Conservation (phyloP, 2,888 invertebrate species). For the Apotomis betuletana region DNA sequence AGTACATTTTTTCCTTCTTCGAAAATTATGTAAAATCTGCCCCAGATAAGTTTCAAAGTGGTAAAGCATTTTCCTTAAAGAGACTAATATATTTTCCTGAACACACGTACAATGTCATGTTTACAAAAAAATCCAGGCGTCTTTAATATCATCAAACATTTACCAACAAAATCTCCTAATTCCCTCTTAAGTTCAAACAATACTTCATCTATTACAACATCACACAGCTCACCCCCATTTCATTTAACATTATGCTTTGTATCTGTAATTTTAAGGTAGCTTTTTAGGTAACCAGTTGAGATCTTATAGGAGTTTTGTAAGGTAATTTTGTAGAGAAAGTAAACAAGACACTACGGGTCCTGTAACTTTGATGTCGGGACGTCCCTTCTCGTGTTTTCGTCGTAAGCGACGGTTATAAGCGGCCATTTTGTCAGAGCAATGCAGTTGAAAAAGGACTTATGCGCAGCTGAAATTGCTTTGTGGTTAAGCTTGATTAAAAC, state of each 20-base stretch:
- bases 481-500: neutral
- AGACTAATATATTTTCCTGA: neutral
- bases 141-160: constrained; percentile 7
- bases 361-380: constrained; percentile 17
- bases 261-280: neutral
- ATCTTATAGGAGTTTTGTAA: neutral
- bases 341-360: neutral
- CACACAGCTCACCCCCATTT: neutral
- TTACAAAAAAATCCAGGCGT: neutral
- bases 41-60: too few relatives aligned
- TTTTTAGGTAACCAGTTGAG: too few relatives aligned
- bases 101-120: neutral
- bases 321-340: neutral
- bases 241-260: neutral
- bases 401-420: constrained; percentile 12
- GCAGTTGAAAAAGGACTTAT: neutral
- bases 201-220: neutral
- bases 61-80: neutral
- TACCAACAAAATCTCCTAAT: constrained; percentile 8
- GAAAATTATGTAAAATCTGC: too few relatives aligned
- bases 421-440: neutral
- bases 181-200: neutral
- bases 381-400: constrained; percentile 17
- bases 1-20: too few relatives aligned
- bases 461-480: neutral